Conservation (phyloP, 2,888 invertebrate genomes). For the Acanthosepion pharaonis region DNA sequence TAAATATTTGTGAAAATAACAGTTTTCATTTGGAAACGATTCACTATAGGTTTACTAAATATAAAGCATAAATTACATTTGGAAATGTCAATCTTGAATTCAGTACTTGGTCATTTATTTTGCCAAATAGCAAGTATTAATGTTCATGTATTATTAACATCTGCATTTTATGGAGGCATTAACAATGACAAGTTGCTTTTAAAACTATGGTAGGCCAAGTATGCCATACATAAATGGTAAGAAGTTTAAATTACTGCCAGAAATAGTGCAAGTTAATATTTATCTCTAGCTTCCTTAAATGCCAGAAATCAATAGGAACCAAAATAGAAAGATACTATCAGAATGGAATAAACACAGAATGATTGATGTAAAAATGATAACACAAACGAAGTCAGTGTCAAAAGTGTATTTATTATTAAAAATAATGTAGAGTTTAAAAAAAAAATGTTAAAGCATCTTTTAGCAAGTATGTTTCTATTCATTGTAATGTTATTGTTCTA, state of each 20-base stretch:
- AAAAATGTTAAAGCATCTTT: too few species aligned
- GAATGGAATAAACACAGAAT: background rate
- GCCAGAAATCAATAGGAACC: background rate
- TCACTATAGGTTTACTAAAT: background rate
- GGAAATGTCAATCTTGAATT: background rate
- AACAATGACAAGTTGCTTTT: background rate
- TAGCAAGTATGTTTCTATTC: too few species aligned
- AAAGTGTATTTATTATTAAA: too few species aligned
- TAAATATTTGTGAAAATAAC: background rate
- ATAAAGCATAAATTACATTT: background rate
- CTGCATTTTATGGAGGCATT: background rate
- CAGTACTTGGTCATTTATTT: background rate
- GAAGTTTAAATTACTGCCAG: background rate
- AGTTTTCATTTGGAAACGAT: background rate
- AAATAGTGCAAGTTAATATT: background rate
- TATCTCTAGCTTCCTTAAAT: background rate
- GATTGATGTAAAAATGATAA: background rate
- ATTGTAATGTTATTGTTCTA: too few species aligned
- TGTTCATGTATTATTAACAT: background rate
- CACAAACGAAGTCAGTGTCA: too few species aligned
- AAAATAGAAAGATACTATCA: background rate
- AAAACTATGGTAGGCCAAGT: background rate
- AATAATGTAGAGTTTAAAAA: too few species aligned
- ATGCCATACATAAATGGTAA: slow-evolving; percentile 7
- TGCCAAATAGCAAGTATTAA: background rate